These are phyloP conservation scores for Nemoura dubitans DNA, from an alignment of 2,888 invertebrate genomes.

Conservation along the genomic window DNA sequence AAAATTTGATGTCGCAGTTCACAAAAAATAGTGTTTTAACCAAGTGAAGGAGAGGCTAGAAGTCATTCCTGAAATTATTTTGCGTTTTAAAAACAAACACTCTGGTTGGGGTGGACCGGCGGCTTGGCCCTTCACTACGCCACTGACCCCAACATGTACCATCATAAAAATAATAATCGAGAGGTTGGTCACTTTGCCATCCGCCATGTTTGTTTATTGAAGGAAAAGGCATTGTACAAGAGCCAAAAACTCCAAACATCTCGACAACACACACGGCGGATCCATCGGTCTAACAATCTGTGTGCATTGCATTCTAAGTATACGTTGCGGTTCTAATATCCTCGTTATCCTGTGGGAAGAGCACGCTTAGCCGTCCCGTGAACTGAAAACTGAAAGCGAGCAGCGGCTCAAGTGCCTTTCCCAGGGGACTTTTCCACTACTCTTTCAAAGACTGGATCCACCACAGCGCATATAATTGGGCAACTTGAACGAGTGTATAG, in stretches of 20 bases:
- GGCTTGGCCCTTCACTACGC: no score
- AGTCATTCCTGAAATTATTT: no score
- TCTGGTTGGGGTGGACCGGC: no score
- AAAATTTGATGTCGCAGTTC: no score
- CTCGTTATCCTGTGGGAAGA: conserved; percentile 18
- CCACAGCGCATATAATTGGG: conserved; percentile 36
- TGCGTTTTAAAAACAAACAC: no score
- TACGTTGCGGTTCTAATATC: background rate
- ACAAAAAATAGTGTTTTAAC: no score
- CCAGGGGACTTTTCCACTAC: conserved; percentile 36
- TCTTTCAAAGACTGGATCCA: conserved; percentile 18
- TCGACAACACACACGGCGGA: background rate
- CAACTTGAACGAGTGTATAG: background rate
- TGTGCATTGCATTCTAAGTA: conserved; percentile 2
- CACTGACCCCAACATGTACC: no score
- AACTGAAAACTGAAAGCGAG: conserved; percentile 41
- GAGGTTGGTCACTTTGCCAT: background rate
- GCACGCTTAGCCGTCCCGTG: conserved; percentile 16
- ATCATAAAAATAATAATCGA: background rate
- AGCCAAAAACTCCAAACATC: background rate
- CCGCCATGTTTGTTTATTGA: background rate
- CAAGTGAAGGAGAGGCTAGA: no score
- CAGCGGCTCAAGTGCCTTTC: conserved; percentile 31
- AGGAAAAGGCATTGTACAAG: background rate
- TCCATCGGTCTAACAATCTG: background rate